Base-by-base conservation (phyloP, 2,113 vertebrate genomes). In the Leucopternis melanops region DNA sequence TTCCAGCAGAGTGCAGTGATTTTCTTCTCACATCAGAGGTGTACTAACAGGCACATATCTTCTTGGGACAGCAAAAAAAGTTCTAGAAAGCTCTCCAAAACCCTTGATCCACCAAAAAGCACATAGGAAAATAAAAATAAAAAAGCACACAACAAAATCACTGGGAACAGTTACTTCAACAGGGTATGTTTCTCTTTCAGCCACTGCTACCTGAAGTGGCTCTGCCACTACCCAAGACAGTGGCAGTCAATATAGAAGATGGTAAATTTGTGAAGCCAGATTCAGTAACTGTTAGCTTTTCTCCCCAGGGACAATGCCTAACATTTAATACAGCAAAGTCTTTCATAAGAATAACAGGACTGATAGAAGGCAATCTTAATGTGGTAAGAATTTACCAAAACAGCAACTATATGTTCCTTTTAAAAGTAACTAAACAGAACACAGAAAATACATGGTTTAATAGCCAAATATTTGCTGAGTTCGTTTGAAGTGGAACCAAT, bases 401-500 rank as follows among this genome's bases (percentile, higher is more conserved):
- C 62, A 96, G 90, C 82, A 96, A 97, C 97, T 95, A 94, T 32
- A 62, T 36, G 72, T 97, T 97, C 91, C 84, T 84, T 86, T 84
- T 94, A 77, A 95, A 90, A 96, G 94, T 67, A 95, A 94, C 90
- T 82, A 93, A 93, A 81, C 89, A 97, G 94, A 92, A 94, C 62
- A 73, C 89, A 96, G 91, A 97, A 97, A 97, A 77, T 92, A 81
- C 89, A 45, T 47, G 94, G 95, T 97, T 97, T 94, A 97, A 97
- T 77, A 96, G 82, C 42, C 44, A 97, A 95, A 98, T 98, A 96
- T 99, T 98, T 98, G 98, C 99, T 99, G 99, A 99, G 98, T 98
- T 97, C 95, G 97, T 97, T 94, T 97, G 96, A 98, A 97, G 94
- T 61, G 83, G 75, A 98, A 98, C 98, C 98, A 99, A 98, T 58